A percentile compares a stretch with the other conserved stretches of the same genome.
These are phyloP conservation scores for Rynchops niger DNA, from an alignment of 2,113 vertebrate genomes.

Conservation along the genomic window DNA sequence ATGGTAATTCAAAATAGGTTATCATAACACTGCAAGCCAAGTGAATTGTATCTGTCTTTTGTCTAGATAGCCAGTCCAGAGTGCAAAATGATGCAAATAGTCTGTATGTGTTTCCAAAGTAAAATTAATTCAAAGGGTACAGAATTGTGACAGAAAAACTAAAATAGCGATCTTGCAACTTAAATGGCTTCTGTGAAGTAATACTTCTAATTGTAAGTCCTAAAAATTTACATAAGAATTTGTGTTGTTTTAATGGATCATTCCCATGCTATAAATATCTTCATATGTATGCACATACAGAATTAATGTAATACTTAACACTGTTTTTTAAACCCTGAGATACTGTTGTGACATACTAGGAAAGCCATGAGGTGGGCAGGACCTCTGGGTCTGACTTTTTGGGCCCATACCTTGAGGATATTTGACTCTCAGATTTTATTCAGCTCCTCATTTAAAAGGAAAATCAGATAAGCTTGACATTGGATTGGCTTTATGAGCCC, in stretches of 20 bases:
- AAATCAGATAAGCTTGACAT: not conserved
- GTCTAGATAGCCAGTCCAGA: not conserved
- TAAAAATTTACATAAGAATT: conserved; percentile 1
- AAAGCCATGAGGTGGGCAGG: not conserved
- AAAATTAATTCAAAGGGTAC: not conserved
- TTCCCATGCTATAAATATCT: conserved; percentile 27
- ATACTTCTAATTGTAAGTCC: conserved; percentile 2
- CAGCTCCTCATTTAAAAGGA: not conserved
- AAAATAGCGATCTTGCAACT: not conserved
- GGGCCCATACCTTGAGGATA: not conserved
- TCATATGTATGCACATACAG: not conserved
- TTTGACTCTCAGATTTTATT: conserved; percentile 1
- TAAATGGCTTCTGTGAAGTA: not conserved
- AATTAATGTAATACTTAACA: not conserved
- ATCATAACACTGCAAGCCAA: not conserved
- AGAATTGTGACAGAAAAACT: conserved; percentile 22
- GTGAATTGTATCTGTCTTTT: not conserved
- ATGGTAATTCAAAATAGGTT: not conserved
- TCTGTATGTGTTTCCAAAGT: not conserved
- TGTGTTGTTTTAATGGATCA: conserved; percentile 44
- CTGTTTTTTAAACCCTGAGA: not conserved
- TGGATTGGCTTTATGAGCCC: not conserved
- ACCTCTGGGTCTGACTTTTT: not conserved
- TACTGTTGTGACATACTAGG: not conserved
- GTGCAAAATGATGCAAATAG: not conserved